Evolutionary conservation across 1,140 invertebrate genomes (phyloP), one percentile per base, ranked within the genome.

Genomic region (Periplaneta americana): DNA sequence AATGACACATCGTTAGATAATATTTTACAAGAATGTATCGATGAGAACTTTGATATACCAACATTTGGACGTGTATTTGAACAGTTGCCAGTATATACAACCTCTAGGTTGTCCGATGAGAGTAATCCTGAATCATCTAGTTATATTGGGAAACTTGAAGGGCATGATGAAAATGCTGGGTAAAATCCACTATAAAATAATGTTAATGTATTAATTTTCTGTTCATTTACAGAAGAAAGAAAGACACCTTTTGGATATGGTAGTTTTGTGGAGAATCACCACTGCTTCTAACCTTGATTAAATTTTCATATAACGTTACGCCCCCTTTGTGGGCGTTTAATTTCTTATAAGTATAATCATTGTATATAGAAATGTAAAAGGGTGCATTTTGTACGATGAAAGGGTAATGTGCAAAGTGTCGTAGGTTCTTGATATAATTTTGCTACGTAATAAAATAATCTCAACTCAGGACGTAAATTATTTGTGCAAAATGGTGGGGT

Each of bases 1-100:
- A 86, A 83, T 10, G 85, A 82, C 34, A 86, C 85, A 82, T 66
- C 48, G 6, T 88, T 89, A 82, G 86, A 88, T 78, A 88, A 85
- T 83, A 88, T 90, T 81, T 85, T 91, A 66, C 89, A 91, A 83
- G 90, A 92, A 85, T 91, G 88, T 82, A 85, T 91, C 22, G 90
- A 92, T 75, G 90, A 92, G 75, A 90, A 88, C 83, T 87, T 91
- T 48, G 91, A 91, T 84, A 83, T 91, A 76, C 87, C 89, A 9
- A 88, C 86, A 83, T 91, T 91, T 82, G 87, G 87, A 74, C 89
- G 87, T 84, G 88, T 90, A 80, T 91, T 90, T 82, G 88, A 90
- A 80, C 88, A 90, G 83, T 86, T 88, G 36, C 84, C 85, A 75
- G 85, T 87, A 17, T 80, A 80, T 66, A 80, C 39, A 80, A 74